phyloP scores from a whole-genome alignment of 2,888 invertebrate genomes.

The Hecatera dysodea region DNA sequence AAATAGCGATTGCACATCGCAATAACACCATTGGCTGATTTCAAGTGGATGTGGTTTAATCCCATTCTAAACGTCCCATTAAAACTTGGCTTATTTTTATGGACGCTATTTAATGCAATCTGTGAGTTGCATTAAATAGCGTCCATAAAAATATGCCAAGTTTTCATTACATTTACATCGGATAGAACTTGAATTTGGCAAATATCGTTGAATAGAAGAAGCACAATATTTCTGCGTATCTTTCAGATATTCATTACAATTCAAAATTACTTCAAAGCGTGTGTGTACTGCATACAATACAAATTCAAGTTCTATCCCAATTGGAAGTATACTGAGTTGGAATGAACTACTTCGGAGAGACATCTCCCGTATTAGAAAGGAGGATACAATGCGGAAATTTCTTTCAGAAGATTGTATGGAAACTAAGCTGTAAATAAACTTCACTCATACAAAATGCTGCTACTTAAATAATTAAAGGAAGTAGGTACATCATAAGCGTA shows the following conservation, averaged over 20 bases:
- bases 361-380: no score
- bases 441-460: constrained; percentile 36
- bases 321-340: no score
- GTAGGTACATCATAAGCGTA: constrained; percentile 31
- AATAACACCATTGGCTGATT: background rate
- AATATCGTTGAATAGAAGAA: constrained; percentile 3
- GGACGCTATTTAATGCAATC: no score
- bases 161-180: constrained; percentile 9
- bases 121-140: no score
- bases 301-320: no score
- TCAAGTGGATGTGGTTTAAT: background rate
- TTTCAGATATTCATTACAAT: no score
- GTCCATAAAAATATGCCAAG: constrained; percentile 2
- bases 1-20: background rate
- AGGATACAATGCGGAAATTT: background rate
- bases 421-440: background rate
- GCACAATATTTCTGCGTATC: background rate
- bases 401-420: background rate
- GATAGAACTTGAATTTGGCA: no score
- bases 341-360: background rate
- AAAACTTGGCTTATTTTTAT: constrained; percentile 12
- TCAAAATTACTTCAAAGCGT: no score
- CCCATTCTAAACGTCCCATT: constrained; percentile 21
- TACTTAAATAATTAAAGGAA: constrained; percentile 43
- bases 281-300: no score